Conservation (phyloP, 2,888 invertebrate species). For the Choreutis nemorana region DNA sequence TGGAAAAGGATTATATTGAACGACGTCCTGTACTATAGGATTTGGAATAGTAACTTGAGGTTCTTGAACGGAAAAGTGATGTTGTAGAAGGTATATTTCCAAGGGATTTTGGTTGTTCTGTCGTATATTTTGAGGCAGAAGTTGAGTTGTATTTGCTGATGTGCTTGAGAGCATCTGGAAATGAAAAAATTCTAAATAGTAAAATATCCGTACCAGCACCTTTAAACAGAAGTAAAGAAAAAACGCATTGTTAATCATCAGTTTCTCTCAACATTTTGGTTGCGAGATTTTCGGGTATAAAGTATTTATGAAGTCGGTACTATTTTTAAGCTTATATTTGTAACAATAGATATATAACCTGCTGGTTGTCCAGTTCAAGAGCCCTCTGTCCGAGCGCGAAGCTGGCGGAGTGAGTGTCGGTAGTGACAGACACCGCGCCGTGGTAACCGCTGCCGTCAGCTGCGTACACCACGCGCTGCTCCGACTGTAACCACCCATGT, state of each 20-base stretch:
- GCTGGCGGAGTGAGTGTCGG: slow-evolving; percentile 51
- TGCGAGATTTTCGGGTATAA: no score
- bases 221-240: no score
- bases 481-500: slow-evolving; percentile 37
- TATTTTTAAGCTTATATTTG: no score
- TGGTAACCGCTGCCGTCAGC: slow-evolving; percentile 72
- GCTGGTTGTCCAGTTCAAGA: slow-evolving; percentile 40
- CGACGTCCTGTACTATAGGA: slow-evolving; percentile 10
- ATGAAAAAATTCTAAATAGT: no score
- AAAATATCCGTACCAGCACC: no score
- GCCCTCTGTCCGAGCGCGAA: slow-evolving; percentile 67
- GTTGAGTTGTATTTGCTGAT: slow-evolving; percentile 11
- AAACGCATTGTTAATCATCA: no score
- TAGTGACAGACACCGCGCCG: slow-evolving; percentile 66
- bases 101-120: slow-evolving; percentile 17
- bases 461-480: slow-evolving; percentile 67
- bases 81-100: slow-evolving; percentile 36
- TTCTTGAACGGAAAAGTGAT: slow-evolving; percentile 21
- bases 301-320: no score
- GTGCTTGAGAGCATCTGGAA: no score
- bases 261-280: no score
- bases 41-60: slow-evolving; percentile 18
- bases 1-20: slow-evolving; percentile 15
- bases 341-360: slow-evolving; percentile 16
- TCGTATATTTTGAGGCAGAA: slow-evolving; percentile 8